Evolutionary conservation across 1,140 invertebrate genomes (phyloP).

Genomic region (Hydropsyche tenuis): DNA sequence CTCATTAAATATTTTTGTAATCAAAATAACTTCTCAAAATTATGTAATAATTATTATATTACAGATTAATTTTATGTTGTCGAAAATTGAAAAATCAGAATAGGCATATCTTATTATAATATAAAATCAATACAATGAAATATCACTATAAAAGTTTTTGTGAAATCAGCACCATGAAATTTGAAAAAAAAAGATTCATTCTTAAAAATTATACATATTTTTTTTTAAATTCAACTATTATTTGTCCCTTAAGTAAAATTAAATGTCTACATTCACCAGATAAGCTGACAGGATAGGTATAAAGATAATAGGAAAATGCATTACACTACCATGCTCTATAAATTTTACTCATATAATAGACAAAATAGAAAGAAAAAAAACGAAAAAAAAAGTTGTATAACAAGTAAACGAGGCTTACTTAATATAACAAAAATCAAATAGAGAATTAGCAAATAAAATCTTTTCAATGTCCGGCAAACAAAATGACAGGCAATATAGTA

Average conservation of each 20-base stretch:
- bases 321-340: slow-evolving; percentile 40
- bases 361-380: neutral
- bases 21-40: too few species aligned
- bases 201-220: too few species aligned
- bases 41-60: too few species aligned
- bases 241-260: neutral
- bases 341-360: neutral
- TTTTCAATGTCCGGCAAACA: slow-evolving; percentile 57
- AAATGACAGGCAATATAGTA: slow-evolving; percentile 62
- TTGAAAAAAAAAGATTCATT: too few species aligned
- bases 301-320: slow-evolving; percentile 23
- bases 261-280: slow-evolving; percentile 45
- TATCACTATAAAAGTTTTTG: too few species aligned
- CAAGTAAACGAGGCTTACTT: slow-evolving; percentile 25
- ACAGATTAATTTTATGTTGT: too few species aligned
- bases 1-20: too few species aligned
- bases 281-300: slow-evolving; percentile 37
- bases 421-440: slow-evolving; percentile 22
- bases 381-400: slow-evolving; percentile 7
- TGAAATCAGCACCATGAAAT: too few species aligned
- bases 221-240: too few species aligned
- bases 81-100: too few species aligned
- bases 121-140: too few species aligned
- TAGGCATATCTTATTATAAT: too few species aligned
- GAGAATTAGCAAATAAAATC: slow-evolving; percentile 35